Base-by-base conservation (phyloP, 2,888 invertebrate species). In the Dasysyrphus albostriatus region DNA sequence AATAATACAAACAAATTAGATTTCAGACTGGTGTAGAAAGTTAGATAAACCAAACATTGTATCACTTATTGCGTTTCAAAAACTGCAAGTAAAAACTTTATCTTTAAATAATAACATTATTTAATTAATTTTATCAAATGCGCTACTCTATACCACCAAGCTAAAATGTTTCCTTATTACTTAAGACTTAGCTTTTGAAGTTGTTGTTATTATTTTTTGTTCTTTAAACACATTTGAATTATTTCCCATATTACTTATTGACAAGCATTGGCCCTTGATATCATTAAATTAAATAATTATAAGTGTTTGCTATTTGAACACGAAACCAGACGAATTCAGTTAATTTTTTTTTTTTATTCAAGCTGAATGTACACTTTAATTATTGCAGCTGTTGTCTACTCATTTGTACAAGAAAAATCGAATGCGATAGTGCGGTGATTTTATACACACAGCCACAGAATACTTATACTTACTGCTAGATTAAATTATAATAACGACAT, bases 191-290 rank as follows among this genome's bases (percentile, higher is more conserved):
- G 39, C 32, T 56, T 37, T 51, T 5, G 19, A 12, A 5, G 0
- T 51, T 51, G 10, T 1, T 0, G 8, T 16, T 0, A 16, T 0
- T 49, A 8, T 49, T 54, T 54, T 14, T n/a, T n/a, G n/a, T n/a
- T 6, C 5, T 14, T 54, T 12, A 2, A 1, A 32, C 9, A 37
- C 69, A 77, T 29, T 37, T 59, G 77, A 39, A 39, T 16, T 14
- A 10, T 32, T 77, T 77, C 69, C 49, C 77, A 69, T 16, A 16
- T 59, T 39, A 69, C 51, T 49, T 19, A 37, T 69, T 59, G 29
- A 77, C 5, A 59, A 58, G 65, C 58, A 39, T 67, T 44, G 76
- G 69, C 76, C 59, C 19, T 69, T 37, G 24, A 76, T 42, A 65
- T 65, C 39, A n/a, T 34, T 44, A n/a, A 39, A 56, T 65, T 75